Base-by-base conservation (phyloP, 1,140 invertebrate species). In the Drosophila athabasca region DNA sequence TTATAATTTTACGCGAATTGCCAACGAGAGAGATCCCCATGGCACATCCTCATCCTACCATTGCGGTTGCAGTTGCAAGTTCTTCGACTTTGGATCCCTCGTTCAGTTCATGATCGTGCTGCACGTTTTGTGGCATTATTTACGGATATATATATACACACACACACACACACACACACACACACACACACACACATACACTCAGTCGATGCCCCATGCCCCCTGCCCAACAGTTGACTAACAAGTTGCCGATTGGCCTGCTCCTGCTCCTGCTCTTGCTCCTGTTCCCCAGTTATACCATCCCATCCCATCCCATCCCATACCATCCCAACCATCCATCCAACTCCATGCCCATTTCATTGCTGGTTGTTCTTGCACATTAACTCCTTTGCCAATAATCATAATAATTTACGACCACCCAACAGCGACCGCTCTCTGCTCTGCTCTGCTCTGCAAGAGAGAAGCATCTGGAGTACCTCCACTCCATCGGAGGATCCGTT, bases 381-480 rank as follows among this genome's bases (percentile, higher is more conserved):
- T 83, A 79, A 84, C 80, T 84, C 80, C 80, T 79, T 67, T 62
- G 80, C 80, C 80, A 83, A 84, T 84, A 83, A 83, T 83, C 80
- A 84, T 84, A 72, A 83, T 83, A 83, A 83, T 83, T 84, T 83
- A 83, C 80, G 80, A 84, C 80, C 80, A 83, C 80, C 80, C 80
- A 83, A 84, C 66, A 72, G 71, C 66, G 71, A 48, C 35, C 31
- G 44, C 8, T 49, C 62, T 39, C 35, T 39, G 9, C 9, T 31
- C 29, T 39, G 9, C 9, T 31, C 29, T 8, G 3, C 9, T 4
- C 11, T 3, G 35, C 35, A 9, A 35, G 24, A 13, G 35, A 13
- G 35, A 13, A 13, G 62, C 65, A 35, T 55, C 39, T 52, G 9
- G 52, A 51, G 60, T 65, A 19, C 17, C 17, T 19, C 17, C 17